Conservation (phyloP, 2,113 vertebrate genomes). For the Oncorhynchus tshawytscha region DNA sequence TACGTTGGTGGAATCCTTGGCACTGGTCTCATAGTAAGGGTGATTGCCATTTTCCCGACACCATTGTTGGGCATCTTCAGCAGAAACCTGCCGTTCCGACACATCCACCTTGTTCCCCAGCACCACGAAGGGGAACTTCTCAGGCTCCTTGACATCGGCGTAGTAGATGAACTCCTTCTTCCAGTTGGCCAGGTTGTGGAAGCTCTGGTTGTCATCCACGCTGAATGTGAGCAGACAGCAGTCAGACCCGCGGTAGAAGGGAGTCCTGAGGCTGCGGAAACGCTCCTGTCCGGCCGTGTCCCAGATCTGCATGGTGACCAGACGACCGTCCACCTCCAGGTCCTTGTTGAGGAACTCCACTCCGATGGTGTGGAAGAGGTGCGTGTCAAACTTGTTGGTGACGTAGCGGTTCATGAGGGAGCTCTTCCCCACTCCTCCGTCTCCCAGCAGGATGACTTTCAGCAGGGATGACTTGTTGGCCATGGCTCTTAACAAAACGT, state of each 20-base stretch:
- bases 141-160: conserved; percentile 92
- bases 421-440: conserved; percentile 94
- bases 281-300: conserved; percentile 97
- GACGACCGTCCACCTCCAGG: conserved; percentile 89
- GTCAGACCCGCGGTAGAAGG: conserved; percentile 95
- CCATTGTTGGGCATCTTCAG: conserved; percentile 89
- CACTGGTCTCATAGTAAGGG: conserved; percentile 95
- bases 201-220: conserved; percentile 93
- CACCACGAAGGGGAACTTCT: conserved; percentile 92
- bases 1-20: conserved; percentile 93
- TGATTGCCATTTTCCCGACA: conserved; percentile 89
- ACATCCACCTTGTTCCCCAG: conserved; percentile 95
- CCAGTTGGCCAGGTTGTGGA: conserved; percentile 93
- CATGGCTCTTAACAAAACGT: conserved; percentile 72
- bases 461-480: conserved; percentile 88
- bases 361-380: conserved; percentile 95
- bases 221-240: conserved; percentile 96
- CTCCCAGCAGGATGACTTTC: conserved; percentile 93
- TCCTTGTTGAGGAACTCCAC: conserved; percentile 97
- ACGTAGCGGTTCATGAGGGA: conserved; percentile 97
- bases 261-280: conserved; percentile 93
- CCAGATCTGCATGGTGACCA: conserved; percentile 96
- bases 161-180: conserved; percentile 98
- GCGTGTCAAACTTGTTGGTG: conserved; percentile 93
- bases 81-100: conserved; percentile 84